Evolutionary conservation across 2,113 vertebrate genomes (phyloP).

Genomic region (Lycaon pictus): DNA sequence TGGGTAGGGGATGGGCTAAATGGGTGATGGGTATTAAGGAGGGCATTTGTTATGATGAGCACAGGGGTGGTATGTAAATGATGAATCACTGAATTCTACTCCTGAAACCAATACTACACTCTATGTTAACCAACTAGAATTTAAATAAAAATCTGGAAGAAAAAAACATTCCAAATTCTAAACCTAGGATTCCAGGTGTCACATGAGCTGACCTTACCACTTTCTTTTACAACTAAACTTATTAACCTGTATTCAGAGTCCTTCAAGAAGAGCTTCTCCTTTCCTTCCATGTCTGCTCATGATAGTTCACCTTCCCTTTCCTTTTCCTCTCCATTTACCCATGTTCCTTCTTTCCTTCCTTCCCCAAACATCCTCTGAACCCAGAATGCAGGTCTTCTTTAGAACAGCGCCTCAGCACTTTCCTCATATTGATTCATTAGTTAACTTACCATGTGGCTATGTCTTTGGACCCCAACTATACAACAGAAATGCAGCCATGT

Average conservation of each 20-base stretch:
- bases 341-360: not conserved
- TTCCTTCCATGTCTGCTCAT: not conserved
- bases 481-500: not conserved
- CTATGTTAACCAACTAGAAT: not conserved
- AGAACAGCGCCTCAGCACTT: not conserved
- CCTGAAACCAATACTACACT: no score
- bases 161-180: constrained; percentile 41
- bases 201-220: not conserved
- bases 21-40: no score
- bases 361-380: not conserved
- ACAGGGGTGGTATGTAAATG: no score
- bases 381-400: not conserved
- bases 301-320: not conserved
- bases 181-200: not conserved
- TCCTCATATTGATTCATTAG: not conserved
- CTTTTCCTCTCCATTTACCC: not conserved
- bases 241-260: not conserved
- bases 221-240: not conserved
- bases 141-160: not conserved
- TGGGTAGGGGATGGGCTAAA: no score
- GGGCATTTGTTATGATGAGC: not conserved
- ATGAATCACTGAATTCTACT: no score
- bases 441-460: not conserved
- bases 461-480: not conserved
- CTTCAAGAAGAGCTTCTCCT: not conserved